phyloP scores from a whole-genome alignment of 2,797 vertebrate species.

The Graptemys geographica region DNA sequence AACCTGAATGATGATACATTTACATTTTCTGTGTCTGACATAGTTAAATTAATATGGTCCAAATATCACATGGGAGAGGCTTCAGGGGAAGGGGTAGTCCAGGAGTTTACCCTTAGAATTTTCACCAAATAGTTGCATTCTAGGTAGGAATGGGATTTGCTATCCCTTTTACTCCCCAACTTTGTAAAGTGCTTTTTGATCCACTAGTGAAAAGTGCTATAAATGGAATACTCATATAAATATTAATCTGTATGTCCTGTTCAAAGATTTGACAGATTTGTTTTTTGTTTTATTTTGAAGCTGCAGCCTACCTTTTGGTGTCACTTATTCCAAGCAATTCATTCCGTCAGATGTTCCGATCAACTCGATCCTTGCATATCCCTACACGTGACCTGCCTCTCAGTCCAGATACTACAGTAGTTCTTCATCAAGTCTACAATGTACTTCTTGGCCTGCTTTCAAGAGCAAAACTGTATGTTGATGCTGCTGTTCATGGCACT shows the following conservation, averaged over 20 bases:
- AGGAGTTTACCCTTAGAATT: background rate
- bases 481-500: slow-evolving; percentile 96
- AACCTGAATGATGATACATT: background rate
- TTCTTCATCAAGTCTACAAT: slow-evolving; percentile 98
- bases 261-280: slow-evolving; percentile 39
- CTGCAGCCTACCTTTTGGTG: slow-evolving; percentile 98
- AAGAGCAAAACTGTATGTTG: slow-evolving; percentile 96
- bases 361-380: slow-evolving; percentile 96
- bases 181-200: background rate
- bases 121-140: background rate
- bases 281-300: slow-evolving; percentile 81
- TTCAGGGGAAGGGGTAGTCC: background rate
- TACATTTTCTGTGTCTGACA: background rate
- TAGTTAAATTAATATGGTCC: background rate
- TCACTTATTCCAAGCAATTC: slow-evolving; percentile 99
- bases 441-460: slow-evolving; percentile 95
- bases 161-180: background rate
- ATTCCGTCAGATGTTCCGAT: slow-evolving; percentile 99
- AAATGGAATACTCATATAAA: background rate
- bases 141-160: background rate
- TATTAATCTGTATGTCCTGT: slow-evolving; percentile 22
- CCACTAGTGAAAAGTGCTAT: background rate
- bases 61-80: background rate
- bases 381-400: slow-evolving; percentile 96
- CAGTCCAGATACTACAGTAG: slow-evolving; percentile 96